A percentile compares a stretch with the other conserved stretches of the same genome.
Conservation (phyloP, 2,888 invertebrate genomes). For the Epistrophe grossulariae region DNA sequence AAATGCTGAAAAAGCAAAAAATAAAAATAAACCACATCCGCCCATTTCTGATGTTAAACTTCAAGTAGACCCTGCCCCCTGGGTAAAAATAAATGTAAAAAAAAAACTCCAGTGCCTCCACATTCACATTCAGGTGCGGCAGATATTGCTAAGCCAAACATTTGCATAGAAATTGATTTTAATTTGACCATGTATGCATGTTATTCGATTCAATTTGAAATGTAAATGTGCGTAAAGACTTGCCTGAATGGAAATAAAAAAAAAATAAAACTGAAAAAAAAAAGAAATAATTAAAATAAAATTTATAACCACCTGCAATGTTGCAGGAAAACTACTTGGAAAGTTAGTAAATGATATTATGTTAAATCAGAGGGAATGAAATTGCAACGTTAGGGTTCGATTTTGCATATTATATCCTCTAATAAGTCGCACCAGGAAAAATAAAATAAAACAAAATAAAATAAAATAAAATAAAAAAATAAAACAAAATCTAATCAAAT, state of each 20-base stretch:
- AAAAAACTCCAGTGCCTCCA: background rate
- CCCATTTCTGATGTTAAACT: constrained; percentile 1
- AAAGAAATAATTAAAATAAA: constrained; percentile 28
- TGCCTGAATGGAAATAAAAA: constrained; percentile 14
- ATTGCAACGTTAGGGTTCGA: too few species aligned
- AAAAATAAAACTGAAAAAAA: background rate
- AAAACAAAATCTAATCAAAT: too few species aligned
- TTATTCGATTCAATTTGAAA: constrained; percentile 68
- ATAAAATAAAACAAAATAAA: too few species aligned
- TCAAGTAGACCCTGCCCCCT: constrained; percentile 1
- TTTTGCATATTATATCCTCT: too few species aligned
- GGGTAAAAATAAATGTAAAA: background rate
- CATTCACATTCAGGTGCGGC: constrained; percentile 43
- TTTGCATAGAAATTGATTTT: constrained; percentile 74
- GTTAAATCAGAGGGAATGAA: background rate
- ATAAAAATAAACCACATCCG: constrained; percentile 26
- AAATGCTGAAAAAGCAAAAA: constrained; percentile 19
- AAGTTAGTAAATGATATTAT: too few species aligned
- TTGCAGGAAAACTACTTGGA: background rate
- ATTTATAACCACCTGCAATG: background rate
- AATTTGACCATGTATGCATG: constrained; percentile 68
- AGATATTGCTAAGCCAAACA: constrained; percentile 62
- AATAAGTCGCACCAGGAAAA: too few species aligned
- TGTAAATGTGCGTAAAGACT: constrained; percentile 62
- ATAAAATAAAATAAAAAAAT: too few species aligned